Evolutionary conservation across 2,888 invertebrate genomes (phyloP), one percentile per base, ranked within the genome.

Genomic region (Apamea crenata): DNA sequence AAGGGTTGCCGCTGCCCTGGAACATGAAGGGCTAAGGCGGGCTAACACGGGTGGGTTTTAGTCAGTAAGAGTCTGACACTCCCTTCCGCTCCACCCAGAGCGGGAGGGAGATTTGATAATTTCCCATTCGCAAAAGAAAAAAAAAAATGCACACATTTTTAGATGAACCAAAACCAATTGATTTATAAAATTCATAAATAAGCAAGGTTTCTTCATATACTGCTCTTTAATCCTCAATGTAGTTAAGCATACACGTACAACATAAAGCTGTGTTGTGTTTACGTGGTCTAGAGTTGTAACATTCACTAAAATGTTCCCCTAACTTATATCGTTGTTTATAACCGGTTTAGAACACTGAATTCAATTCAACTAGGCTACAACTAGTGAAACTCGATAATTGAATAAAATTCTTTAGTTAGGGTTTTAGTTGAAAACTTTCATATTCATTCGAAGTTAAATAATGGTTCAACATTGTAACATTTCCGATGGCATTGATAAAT

Each of bases 371-470:
- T 29, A 25, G 16, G 8, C 36, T 44, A 71, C 8, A 16, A 71
- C 21, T 4, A 40, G 0, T 10, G 7, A n/a, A 25, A 36, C 3
- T 29, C 47, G 0, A 56, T 29, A 80, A 36, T 50, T 4, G 0
- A 56, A 47, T 29, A n/a, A 21, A 69, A 10, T 16, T 18, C 18
- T 66, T 21, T 4, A 25, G 6, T 53, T 44, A n/a, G 10, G 4
- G 2, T 61, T 50, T 40, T 50, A 78, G 21, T n/a, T n/a, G 16
- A 56, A 50, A 32, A 65, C 32, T 32, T 56, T 18, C 4, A 79
- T 8, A 80, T 79, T 78, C 16, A 56, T 56, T 50, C 5, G 8
- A 25, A 77, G 18, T 53, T 14, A 14, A 76, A n/a, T 21, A 44
- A 78, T 66, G 10, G 10, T 40, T 56, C 5, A 44, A 44, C 16